Evolutionary conservation across 2,888 invertebrate genomes (phyloP), one percentile per base, ranked within the genome.

Genomic region (Metopia argyrocephala): DNA sequence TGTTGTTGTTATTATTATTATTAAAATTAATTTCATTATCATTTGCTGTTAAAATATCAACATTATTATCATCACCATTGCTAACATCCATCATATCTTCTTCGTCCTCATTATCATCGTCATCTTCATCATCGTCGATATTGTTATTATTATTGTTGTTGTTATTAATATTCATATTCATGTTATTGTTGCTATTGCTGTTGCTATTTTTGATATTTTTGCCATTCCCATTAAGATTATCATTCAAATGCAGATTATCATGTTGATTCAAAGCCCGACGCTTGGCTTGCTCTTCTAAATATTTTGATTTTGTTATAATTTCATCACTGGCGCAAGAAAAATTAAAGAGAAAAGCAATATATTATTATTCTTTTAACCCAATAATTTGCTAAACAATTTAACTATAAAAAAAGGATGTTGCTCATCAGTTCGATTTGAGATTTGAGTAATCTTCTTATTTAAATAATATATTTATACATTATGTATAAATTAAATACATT

Each of bases 41-140:
- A 56, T 74, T 81, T 78, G 65, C 59, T 82, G 83, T 27, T 66
- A 78, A 59, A 79, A 81, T 78, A 66, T 81, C 81, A 28, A 81
- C 81, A 50, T 81, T 78, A 61, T 81, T 81, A 71, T 83, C 86
- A 71, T 74, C 83, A 68, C 84, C 86, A 68, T 87, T 87, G 79
- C 85, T 87, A 70, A 87, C 86, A 83, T 94, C 93, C 82, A 92
- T 92, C 83, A 93, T 92, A 86, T 94, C 93, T 65, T 83, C 88
- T 71, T 87, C 87, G 50, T 83, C 87, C 62, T 88, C 88, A 69
- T 84, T 82, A 12, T 84, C 83, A 48, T 84, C 83, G 25, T 84
- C 82, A 66, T 83, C 84, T 46, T 82, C 83, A 64, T 78, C 71
- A 54, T 59, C 52, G 7, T 71, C 78, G 82, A 38, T 20, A 27